Evolutionary conservation across 2,113 vertebrate species (phyloP).

Genomic region (Pelodiscus sinensis): DNA sequence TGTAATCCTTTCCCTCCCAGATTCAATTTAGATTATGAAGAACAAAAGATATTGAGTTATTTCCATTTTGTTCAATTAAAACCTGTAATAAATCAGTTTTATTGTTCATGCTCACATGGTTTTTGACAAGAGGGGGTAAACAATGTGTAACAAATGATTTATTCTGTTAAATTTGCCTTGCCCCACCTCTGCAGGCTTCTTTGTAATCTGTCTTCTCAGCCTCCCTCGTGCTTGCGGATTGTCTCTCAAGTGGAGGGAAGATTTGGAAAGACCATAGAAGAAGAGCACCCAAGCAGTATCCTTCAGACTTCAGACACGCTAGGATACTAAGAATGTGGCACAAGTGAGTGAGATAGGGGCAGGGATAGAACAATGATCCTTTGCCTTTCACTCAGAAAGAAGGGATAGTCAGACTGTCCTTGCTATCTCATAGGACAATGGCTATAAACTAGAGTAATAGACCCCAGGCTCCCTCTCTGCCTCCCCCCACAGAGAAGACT

Average conservation of each 20-base stretch:
- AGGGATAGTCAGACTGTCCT: not conserved
- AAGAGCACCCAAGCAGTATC: not conserved
- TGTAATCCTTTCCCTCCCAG: conserved; percentile 20
- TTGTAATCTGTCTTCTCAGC: not conserved
- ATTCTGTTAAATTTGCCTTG: not conserved
- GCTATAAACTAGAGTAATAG: accelerated
- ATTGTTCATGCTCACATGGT: not conserved
- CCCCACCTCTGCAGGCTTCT: too few species aligned
- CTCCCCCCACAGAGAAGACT: not conserved
- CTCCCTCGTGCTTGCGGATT: not conserved
- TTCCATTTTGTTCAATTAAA: conserved; percentile 20
- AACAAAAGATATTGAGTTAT: conserved; percentile 45
- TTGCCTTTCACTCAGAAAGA: too few species aligned
- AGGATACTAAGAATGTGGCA: accelerated
- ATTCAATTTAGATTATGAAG: conserved; percentile 72
- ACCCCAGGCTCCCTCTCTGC: not conserved
- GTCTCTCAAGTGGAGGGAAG: accelerated
- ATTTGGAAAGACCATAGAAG: not conserved
- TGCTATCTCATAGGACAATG: not conserved
- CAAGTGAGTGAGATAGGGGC: not conserved
- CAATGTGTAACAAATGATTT: not conserved
- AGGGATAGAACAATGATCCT: not conserved
- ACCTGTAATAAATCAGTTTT: not conserved
- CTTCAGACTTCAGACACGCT: not conserved
- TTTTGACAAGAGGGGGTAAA: not conserved